Evolutionary conservation across 2,113 vertebrate genomes (phyloP).

Genomic region (Pluvianellus socialis): DNA sequence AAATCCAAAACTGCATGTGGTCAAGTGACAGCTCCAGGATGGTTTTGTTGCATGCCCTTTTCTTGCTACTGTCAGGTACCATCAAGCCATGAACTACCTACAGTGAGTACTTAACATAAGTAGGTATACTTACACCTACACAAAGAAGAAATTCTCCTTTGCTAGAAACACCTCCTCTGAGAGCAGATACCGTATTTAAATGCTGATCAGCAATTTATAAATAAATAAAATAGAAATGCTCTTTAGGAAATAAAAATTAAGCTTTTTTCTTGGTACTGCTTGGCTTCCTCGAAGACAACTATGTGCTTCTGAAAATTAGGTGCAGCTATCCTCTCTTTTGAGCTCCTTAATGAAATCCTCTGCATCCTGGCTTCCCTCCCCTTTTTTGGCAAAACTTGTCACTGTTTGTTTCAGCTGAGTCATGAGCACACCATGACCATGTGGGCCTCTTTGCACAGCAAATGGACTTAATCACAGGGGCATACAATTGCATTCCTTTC

Average conservation of each 20-base stretch:
- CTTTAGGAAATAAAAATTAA: constrained; percentile 19
- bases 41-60: neutral
- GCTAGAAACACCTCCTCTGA: neutral
- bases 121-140: neutral
- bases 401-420: neutral
- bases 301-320: constrained; percentile 50
- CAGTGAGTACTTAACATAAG: neutral
- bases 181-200: neutral
- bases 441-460: constrained; percentile 8
- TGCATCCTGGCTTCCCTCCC: neutral
- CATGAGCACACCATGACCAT: neutral
- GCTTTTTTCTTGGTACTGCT: neutral
- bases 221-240: too few relatives aligned
- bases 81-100: neutral
- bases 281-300: neutral
- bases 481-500: constrained; percentile 48
- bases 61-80: neutral
- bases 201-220: neutral
- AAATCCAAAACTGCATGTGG: neutral
- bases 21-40: constrained; percentile 4
- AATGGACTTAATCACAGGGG: constrained; percentile 39
- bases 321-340: constrained; percentile 29
- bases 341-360: constrained; percentile 9
- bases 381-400: constrained; percentile 10
- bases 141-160: neutral